Conservation (phyloP, 2,888 invertebrate genomes). For the Brachyptera putata region DNA sequence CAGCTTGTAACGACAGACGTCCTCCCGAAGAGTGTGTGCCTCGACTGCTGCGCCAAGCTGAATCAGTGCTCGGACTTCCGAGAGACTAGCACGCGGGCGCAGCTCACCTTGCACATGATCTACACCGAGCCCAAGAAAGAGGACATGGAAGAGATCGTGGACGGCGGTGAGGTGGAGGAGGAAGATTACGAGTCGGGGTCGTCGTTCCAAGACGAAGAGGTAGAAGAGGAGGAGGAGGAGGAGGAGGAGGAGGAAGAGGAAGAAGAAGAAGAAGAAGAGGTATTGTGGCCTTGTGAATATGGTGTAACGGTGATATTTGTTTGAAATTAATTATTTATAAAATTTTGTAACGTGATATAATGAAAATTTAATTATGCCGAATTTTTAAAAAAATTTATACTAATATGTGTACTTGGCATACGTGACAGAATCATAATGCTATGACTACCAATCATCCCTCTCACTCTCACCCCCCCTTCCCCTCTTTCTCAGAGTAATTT, state of each 20-base stretch:
- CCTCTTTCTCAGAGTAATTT: no score
- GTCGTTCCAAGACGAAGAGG: conserved; percentile 34
- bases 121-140: conserved; percentile 37
- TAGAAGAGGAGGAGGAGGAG: conserved; percentile 38
- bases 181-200: conserved; percentile 26
- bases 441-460: no score
- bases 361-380: no score
- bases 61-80: conserved; percentile 45
- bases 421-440: no score
- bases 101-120: conserved; percentile 41
- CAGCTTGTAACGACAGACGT: conserved; percentile 43
- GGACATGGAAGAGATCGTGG: conserved; percentile 31
- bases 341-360: no score
- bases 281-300: neutral
- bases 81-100: conserved; percentile 45
- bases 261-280: neutral
- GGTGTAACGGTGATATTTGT: no score
- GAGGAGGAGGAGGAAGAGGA: conserved; percentile 31
- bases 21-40: conserved; percentile 44
- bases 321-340: no score
- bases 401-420: no score
- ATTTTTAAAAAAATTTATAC: no score
- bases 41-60: conserved; percentile 44
- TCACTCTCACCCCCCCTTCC: no score
- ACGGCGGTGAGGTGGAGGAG: conserved; percentile 2